Conservation (phyloP, 92 coral and sea anemone species). For the Epizoanthus rinbou region DNA sequence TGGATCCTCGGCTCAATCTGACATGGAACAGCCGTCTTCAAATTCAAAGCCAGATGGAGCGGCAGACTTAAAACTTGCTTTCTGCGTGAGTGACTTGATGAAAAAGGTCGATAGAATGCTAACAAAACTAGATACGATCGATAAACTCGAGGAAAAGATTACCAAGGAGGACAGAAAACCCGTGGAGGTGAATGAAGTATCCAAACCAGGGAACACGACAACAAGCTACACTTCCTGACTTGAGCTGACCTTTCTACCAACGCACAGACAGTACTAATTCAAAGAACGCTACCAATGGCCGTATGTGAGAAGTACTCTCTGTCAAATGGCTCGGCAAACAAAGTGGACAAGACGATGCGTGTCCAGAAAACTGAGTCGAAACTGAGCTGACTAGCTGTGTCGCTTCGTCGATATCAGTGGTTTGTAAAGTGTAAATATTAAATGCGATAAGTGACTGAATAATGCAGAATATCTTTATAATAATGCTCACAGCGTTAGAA, state of each 20-base stretch:
- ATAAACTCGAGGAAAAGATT: conserved; percentile 36
- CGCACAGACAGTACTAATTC: neutral
- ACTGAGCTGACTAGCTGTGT: neutral
- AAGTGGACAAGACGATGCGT: conserved; percentile 8
- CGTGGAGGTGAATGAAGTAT: neutral
- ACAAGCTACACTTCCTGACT: neutral
- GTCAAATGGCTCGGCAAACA: neutral
- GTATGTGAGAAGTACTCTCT: neutral
- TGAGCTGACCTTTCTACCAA: neutral
- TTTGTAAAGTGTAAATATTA: neutral
- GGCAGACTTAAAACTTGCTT: conserved; percentile 31
- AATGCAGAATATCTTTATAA: neutral
- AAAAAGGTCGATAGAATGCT: conserved; percentile 43
- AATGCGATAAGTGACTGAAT: neutral
- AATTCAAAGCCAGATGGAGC: conserved; percentile 32
- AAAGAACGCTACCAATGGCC: neutral
- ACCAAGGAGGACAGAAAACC: conserved; percentile 14
- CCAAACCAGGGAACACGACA: neutral
- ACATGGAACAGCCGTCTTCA: conserved; percentile 5
- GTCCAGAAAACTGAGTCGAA: neutral
- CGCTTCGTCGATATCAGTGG: neutral
- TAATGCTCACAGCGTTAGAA: neutral
- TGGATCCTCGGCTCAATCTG: conserved; percentile 18
- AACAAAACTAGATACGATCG: conserved; percentile 37
- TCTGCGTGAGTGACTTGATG: conserved; percentile 47